A percentile compares a stretch with the other conserved stretches of the same genome.
Conservation (phyloP, 2,888 invertebrate genomes). For the Aspidapion aeneum region DNA sequence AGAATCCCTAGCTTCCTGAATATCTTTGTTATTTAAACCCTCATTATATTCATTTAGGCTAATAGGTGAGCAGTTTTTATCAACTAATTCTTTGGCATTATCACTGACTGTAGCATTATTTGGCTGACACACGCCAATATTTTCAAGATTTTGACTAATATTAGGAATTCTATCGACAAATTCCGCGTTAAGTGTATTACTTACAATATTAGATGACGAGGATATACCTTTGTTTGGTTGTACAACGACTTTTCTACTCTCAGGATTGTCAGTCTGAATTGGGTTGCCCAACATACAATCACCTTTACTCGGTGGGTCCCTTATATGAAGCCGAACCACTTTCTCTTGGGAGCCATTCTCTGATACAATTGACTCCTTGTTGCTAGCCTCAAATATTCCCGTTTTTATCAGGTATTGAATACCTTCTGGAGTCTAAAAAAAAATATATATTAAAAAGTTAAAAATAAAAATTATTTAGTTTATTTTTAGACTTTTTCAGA, state of each 20-base stretch:
- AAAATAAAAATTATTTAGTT: no score
- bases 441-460: not conserved
- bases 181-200: slow-evolving; percentile 21
- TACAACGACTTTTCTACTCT: slow-evolving; percentile 26
- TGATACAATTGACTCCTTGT: slow-evolving; percentile 21
- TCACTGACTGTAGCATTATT: slow-evolving; percentile 22
- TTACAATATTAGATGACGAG: slow-evolving; percentile 10
- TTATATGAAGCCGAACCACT: slow-evolving; percentile 37
- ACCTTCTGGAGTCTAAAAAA: slow-evolving; percentile 33
- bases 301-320: slow-evolving; percentile 32
- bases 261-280: slow-evolving; percentile 20
- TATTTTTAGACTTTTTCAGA: no score
- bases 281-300: slow-evolving; percentile 34
- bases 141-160: slow-evolving; percentile 6
- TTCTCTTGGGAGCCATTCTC: slow-evolving; percentile 28
- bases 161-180: slow-evolving; percentile 12
- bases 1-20: slow-evolving; percentile 1
- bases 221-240: slow-evolving; percentile 33
- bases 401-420: slow-evolving; percentile 38
- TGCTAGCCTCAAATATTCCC: slow-evolving; percentile 33
- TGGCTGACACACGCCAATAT: slow-evolving; percentile 20
- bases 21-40: slow-evolving; percentile 3
- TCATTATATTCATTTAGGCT: slow-evolving; percentile 27
- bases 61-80: slow-evolving; percentile 37
- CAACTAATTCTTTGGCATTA: slow-evolving; percentile 30